These are phyloP conservation scores for Microcebus griseorufus DNA, from an alignment of 2,113 vertebrate species.

Conservation along the genomic window DNA sequence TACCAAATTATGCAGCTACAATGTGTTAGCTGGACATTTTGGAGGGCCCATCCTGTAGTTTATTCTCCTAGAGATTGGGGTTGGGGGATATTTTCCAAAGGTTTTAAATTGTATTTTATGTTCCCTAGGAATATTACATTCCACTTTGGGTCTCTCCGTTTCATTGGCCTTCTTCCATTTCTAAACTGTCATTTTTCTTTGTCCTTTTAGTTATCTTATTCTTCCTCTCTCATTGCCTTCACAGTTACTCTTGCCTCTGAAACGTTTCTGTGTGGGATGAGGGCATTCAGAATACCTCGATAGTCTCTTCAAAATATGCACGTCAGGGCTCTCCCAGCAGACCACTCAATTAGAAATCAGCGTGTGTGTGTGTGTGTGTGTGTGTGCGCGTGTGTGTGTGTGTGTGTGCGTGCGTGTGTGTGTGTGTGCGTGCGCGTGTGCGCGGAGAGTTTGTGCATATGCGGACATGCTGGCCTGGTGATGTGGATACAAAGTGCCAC, in stretches of 20 bases:
- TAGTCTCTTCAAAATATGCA: background rate
- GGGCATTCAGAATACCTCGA: background rate
- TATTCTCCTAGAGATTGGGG: background rate
- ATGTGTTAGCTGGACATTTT: background rate
- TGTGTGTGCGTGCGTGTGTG: no score
- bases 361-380: no score
- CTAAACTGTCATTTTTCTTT: background rate
- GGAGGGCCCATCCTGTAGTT: background rate
- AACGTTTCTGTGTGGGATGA: background rate
- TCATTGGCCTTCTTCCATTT: background rate
- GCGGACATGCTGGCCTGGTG: background rate
- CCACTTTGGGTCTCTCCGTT: background rate
- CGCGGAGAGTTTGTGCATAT: background rate
- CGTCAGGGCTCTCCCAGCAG: background rate
- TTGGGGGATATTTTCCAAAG: background rate
- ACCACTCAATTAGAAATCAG: background rate
- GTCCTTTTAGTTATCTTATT: background rate
- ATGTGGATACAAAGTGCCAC: background rate
- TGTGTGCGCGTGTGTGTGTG: no score
- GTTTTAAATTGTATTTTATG: background rate
- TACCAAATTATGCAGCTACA: background rate
- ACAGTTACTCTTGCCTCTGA: background rate
- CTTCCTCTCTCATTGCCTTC: background rate
- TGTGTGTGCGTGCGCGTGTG: no score
- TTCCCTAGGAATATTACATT: background rate